Evolutionary conservation across 1,140 invertebrate species (phyloP).

Genomic region (Anoplophora glabripennis): DNA sequence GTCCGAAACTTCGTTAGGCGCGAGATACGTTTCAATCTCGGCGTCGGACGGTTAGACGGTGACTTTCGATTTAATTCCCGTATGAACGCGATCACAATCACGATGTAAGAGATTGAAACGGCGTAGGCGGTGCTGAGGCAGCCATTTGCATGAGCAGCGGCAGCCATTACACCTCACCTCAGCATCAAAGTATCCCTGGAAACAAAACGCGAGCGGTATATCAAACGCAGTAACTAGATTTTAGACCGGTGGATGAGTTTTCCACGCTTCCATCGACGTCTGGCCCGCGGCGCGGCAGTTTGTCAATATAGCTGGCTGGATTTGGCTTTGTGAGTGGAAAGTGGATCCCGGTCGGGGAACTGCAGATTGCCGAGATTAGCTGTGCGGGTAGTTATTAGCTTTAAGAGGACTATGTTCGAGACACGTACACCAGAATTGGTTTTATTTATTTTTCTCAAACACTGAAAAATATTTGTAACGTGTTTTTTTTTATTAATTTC

Average conservation of each 20-base stretch:
- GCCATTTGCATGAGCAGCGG: constrained; percentile 40
- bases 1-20: constrained; percentile 17
- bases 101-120: constrained; percentile 22
- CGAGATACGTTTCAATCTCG: constrained; percentile 25
- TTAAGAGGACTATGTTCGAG: too few species aligned
- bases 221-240: constrained; percentile 31
- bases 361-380: too few species aligned
- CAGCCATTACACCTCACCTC: constrained; percentile 36
- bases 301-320: constrained; percentile 7
- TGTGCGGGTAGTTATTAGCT: too few species aligned
- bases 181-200: constrained; percentile 34
- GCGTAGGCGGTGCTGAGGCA: constrained; percentile 32
- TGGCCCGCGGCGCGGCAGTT: background rate
- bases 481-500: too few species aligned
- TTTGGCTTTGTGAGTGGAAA: constrained; percentile 5
- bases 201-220: constrained; percentile 31
- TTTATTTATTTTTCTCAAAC: too few species aligned
- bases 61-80: constrained; percentile 2
- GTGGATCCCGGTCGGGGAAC: background rate
- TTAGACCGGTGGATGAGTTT: constrained; percentile 36
- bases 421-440: too few species aligned
- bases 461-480: too few species aligned
- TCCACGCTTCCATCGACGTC: constrained; percentile 21
- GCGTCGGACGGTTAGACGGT: constrained; percentile 7
- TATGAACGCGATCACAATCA: constrained; percentile 20